phyloP scores from a whole-genome alignment of 2,113 vertebrate species.

The Octodon degus region DNA sequence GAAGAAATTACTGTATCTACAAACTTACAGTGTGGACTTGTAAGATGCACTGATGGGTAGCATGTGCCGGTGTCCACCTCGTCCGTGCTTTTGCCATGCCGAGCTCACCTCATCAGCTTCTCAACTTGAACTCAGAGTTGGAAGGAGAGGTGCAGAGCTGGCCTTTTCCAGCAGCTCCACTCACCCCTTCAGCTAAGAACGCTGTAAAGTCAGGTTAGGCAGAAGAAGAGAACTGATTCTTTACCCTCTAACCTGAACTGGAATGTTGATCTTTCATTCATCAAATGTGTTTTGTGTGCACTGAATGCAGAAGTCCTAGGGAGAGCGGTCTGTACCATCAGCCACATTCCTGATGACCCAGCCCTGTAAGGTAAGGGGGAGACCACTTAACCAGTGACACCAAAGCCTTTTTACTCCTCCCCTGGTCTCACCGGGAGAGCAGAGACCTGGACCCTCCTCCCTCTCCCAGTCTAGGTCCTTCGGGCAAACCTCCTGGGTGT shows the following conservation, averaged over 20 bases:
- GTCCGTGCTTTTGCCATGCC: not conserved
- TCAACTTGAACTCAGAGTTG: not conserved
- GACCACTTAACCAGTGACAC: not conserved
- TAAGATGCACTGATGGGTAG: not conserved
- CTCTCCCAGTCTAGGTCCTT: not conserved
- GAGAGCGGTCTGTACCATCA: not conserved
- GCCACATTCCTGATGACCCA: not conserved
- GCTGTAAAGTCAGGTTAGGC: not conserved
- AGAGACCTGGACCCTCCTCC: not conserved
- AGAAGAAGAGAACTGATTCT: not conserved
- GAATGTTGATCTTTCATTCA: not conserved
- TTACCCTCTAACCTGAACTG: not conserved
- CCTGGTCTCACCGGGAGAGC: not conserved
- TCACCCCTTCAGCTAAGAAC: not conserved
- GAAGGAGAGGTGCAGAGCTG: not conserved
- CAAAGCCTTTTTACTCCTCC: not conserved
- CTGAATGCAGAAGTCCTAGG: not conserved
- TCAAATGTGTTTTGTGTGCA: not conserved
- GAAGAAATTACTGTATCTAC: not conserved
- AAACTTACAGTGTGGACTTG: not conserved
- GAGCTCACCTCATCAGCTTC: not conserved
- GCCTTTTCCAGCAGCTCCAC: not conserved
- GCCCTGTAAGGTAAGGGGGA: not conserved
- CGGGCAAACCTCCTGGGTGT: not conserved
- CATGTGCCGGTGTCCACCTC: not conserved